Conservation (phyloP, 2,113 vertebrate genomes). For the Hypanus sabinus region DNA sequence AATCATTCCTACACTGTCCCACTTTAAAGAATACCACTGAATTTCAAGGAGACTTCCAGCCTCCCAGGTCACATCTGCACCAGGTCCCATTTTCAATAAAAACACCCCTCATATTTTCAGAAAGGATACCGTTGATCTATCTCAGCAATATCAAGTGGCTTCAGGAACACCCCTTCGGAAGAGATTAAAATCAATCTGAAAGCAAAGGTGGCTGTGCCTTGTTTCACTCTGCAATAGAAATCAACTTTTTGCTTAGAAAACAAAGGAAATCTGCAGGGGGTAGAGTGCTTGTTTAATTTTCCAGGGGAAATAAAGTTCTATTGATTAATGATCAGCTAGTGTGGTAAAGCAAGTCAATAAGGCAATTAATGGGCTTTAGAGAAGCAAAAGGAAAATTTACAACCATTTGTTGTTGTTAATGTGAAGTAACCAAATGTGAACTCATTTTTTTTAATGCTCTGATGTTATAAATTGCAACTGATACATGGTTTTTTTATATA, state of each 20-base stretch:
- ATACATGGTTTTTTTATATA: not conserved
- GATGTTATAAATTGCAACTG: not conserved
- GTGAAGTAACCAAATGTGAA: not conserved
- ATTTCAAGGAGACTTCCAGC: too few species aligned
- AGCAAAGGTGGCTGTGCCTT: not conserved
- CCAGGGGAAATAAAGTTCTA: not conserved
- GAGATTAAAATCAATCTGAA: not conserved
- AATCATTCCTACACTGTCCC: not conserved
- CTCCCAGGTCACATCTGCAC: too few species aligned
- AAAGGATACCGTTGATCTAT: not conserved
- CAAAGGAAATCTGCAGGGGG: not conserved
- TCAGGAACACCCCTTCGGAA: not conserved
- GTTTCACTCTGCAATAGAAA: not conserved
- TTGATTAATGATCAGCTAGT: conserved; percentile 14
- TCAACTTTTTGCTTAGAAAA: not conserved
- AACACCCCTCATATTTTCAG: not conserved
- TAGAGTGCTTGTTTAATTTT: not conserved
- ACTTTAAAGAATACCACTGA: not conserved
- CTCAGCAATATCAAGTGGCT: not conserved
- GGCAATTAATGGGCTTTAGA: not conserved
- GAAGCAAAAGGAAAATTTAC: not conserved
- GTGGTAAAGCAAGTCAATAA: not conserved
- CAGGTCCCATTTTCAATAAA: not conserved
- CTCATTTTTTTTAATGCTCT: not conserved
- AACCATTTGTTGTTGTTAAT: not conserved